Base-by-base conservation (phyloP, 2,797 vertebrate genomes). In the Lutjanus campechanus region DNA sequence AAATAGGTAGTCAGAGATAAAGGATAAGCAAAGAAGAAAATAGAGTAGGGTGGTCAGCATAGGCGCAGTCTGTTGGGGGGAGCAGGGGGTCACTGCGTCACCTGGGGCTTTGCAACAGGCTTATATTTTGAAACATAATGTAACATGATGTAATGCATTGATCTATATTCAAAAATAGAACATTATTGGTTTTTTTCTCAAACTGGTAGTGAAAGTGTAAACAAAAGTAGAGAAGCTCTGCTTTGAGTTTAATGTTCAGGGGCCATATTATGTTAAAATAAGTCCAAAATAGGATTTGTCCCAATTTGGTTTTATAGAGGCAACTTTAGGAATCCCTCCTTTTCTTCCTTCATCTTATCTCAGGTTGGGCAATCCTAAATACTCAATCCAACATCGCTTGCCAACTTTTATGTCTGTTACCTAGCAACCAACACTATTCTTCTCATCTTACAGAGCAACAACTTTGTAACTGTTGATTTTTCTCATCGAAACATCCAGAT, bases 1-100 rank as follows among this genome's bases (percentile, higher is more conserved):
- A 90, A 85, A 86, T 62, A 58, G 63, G 80, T 58, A 60, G 87
- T 83, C 81, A 93, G 86, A 91, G 75, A 86, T 72, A n/a, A 91
- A 88, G 72, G 71, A 83, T 29, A 88, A 85, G 77, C 66, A 79
- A 82, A 76, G 62, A 76, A 73, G 75, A 88, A 70, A 82, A 78
- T 20, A 67, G 68, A 84, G 67, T 8, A 65, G 77, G 72, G 40
- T 20, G 68, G 29, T 83, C 77, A 58, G 72, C 62, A 75, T 40
- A 64, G 69, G 22, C 1, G 43, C 59, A 50, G 63, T 41, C 12
- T 76, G 61, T 41, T 5, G 5, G 4, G 29, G 59, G 44, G 62
- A 19, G 40, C 47, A 51, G 69, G 16, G 50, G 20, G 61, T 19
- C 50, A 7, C 17, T 40, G 70, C 55, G 12, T 8, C 16, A 5